phyloP scores from a whole-genome alignment of 2,888 invertebrate species.

The Periphyllus acericola region DNA sequence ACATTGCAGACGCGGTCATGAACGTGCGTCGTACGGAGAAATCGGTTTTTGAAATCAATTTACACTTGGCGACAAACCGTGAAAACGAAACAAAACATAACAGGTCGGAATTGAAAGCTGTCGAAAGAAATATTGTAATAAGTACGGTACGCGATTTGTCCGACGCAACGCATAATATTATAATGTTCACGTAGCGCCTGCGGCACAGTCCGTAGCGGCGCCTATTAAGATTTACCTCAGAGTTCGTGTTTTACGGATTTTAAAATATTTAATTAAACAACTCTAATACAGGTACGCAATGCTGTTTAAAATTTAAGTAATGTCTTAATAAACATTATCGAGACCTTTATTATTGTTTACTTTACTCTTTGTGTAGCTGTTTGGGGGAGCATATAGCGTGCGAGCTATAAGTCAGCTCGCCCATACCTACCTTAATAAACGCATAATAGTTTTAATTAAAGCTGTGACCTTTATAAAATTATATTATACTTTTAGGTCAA shows the following conservation, averaged over 20 bases:
- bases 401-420: background rate
- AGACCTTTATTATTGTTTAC: conserved; percentile 9
- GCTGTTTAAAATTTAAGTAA: background rate
- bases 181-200: background rate
- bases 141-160: background rate
- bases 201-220: background rate
- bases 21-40: too few relatives aligned
- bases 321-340: background rate
- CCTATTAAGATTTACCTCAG: background rate
- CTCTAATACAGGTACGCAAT: background rate
- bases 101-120: too few relatives aligned
- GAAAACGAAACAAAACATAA: too few relatives aligned
- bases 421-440: conserved; percentile 16
- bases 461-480: conserved; percentile 5
- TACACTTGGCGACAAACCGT: too few relatives aligned
- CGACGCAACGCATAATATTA: background rate
- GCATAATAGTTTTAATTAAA: conserved; percentile 28
- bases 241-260: background rate
- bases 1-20: too few relatives aligned
- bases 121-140: too few relatives aligned
- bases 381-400: background rate
- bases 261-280: conserved; percentile 14
- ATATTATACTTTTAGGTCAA: conserved; percentile 21
- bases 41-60: too few relatives aligned
- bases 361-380: background rate